phyloP scores from a whole-genome alignment of 1,140 invertebrate species.

The Neodiprion virginianus region DNA sequence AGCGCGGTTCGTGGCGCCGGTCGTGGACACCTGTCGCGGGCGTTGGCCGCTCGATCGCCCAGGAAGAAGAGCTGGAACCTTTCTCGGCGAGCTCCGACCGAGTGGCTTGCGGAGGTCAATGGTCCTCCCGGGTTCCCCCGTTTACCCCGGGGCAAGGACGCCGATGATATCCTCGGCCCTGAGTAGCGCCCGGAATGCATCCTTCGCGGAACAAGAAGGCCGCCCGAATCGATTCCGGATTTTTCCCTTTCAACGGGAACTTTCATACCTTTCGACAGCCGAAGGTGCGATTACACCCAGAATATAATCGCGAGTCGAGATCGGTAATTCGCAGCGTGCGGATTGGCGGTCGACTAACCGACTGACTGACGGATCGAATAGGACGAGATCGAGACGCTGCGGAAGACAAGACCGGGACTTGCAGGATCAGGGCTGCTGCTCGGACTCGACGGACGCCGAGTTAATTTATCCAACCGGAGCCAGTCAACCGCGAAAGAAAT shows the following conservation, averaged over 20 bases:
- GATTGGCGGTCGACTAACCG: too few species aligned
- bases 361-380: too few species aligned
- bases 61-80: not conserved
- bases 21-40: constrained; percentile 9
- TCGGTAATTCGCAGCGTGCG: too few species aligned
- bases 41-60: constrained; percentile 11
- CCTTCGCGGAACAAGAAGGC: too few species aligned
- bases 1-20: not conserved
- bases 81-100: not conserved
- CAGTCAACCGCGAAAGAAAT: constrained; percentile 45
- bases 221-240: too few species aligned
- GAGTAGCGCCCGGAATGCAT: too few species aligned
- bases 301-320: too few species aligned
- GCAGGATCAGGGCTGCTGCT: constrained; percentile 25
- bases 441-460: not conserved
- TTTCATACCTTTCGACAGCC: too few species aligned
- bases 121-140: constrained; percentile 28
- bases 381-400: too few species aligned
- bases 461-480: constrained; percentile 42
- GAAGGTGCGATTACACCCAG: too few species aligned
- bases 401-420: constrained; percentile 19
- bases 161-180: constrained; percentile 41
- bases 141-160: constrained; percentile 47
- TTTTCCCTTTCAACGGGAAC: too few species aligned
- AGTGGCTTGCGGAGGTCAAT: constrained; percentile 12